Percentiles rank a stretch among this genome's conserved stretches.
phyloP scores from a whole-genome alignment of 1,140 invertebrate genomes.

The Tetragnatha versicolor region DNA sequence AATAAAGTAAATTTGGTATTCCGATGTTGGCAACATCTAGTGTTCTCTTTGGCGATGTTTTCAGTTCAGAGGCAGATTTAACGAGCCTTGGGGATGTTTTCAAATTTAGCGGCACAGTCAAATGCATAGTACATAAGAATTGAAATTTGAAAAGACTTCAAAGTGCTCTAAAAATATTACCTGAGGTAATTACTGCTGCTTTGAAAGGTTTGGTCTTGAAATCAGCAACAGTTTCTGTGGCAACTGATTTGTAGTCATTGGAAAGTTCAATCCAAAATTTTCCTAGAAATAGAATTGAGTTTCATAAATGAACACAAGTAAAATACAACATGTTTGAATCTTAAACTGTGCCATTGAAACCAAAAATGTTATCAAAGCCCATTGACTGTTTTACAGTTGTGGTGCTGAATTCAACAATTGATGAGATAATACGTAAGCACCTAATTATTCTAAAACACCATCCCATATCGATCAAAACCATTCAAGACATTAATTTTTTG shows the following conservation, averaged over 20 bases:
- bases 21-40: too few species aligned
- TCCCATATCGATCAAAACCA: not conserved
- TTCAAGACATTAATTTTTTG: too few species aligned
- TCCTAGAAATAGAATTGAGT: conserved; percentile 21
- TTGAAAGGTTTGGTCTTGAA: conserved; percentile 62
- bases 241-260: conserved; percentile 65
- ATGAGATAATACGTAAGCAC: not conserved
- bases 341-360: not conserved
- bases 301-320: not conserved
- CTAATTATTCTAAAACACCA: not conserved
- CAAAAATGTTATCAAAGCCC: not conserved
- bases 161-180: conserved; percentile 27
- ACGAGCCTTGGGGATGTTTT: too few species aligned
- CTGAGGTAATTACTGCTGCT: conserved; percentile 55
- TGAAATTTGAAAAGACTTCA: not conserved
- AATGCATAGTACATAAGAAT: not conserved
- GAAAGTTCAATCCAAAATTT: conserved; percentile 60
- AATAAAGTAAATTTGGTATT: not conserved
- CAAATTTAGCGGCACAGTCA: not conserved
- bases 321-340: not conserved
- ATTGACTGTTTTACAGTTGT: not conserved
- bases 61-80: not conserved
- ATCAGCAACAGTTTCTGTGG: conserved; percentile 62
- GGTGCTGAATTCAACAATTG: not conserved
- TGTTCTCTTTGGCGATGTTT: not conserved